Base-by-base conservation (phyloP, 2,888 invertebrate species). In the Mythimna albipuncta region DNA sequence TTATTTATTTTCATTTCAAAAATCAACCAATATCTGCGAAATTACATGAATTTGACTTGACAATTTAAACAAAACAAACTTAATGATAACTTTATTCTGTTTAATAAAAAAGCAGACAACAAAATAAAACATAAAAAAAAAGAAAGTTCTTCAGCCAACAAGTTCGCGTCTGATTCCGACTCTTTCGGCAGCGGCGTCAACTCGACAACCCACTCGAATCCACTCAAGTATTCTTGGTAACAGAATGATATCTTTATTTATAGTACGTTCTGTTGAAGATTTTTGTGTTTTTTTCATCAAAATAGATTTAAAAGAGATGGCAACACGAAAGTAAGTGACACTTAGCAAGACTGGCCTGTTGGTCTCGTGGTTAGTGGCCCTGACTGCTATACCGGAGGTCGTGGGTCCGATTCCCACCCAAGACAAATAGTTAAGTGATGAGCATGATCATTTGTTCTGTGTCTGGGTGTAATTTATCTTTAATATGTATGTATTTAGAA, bases 221-320 rank as follows among this genome's bases (percentile, higher is more conserved):
- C 64, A 71, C 72, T 77, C 78, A 68, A 82, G 82, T 63, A 55
- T 77, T 68, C 79, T 82, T 63, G 21, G 55, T 55, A 72, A 77
- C 72, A 55, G 62, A 79, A 79, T 82, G 13, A 67, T 76, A 82
- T 82, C 64, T 81, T 81, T 50, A 73, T 61, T 64, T 68, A 32
- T 54, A 47, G 44, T 52, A 64, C 5, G 62, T 19, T 26, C 52
- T 47, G 35, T 16, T 57, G 32, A 38, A 57, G 41, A 62, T 73
- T 65, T 71, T 65, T 78, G 11, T 59, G 62, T 57, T 44, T 47
- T 44, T 47, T 61, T 6, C 19, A 54, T 35, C 63, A 16, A 52
- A 19, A 19, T 9, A 21, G 19, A 77, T 5, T 7, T 19, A 19
- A 19, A 9, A 7, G 7, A 47, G 11, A 59, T 9, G 2, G 50